A percentile compares a stretch with the other conserved stretches of the same genome.
Evolutionary conservation across 2,113 vertebrate genomes (phyloP).

Genomic region (Caloenas nicobarica): DNA sequence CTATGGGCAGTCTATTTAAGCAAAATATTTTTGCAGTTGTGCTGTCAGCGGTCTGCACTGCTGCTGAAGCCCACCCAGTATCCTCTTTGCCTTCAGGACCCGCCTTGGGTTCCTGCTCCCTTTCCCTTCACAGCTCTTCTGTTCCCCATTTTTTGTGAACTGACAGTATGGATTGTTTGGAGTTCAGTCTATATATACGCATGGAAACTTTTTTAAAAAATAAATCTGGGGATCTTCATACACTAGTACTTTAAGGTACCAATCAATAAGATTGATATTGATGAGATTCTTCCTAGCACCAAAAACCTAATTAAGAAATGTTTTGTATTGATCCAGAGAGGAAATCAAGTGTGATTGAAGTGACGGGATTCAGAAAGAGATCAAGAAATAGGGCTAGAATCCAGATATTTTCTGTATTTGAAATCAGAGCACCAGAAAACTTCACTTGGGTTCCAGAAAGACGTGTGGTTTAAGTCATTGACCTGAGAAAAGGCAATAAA

Average conservation of each 20-base stretch:
- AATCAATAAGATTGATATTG: conserved; percentile 21
- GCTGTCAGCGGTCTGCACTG: background rate
- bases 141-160: background rate
- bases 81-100: background rate
- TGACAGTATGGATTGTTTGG: background rate
- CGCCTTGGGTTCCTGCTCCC: background rate
- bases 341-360: conserved; percentile 46
- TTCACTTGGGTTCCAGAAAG: background rate
- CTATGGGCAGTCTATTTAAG: background rate
- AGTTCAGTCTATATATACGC: background rate
- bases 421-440: conserved; percentile 12
- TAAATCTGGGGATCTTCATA: background rate
- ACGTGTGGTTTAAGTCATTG: background rate
- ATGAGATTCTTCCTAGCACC: conserved; percentile 4
- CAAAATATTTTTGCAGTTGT: background rate
- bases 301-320: conserved; percentile 3
- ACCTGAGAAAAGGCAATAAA: conserved; percentile 14
- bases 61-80: background rate
- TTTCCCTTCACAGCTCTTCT: background rate
- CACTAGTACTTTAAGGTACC: background rate
- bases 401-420: background rate
- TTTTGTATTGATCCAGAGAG: conserved; percentile 35
- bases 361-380: conserved; percentile 18
- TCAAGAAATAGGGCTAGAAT: background rate
- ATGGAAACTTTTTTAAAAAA: background rate